Evolutionary conservation across 2,113 vertebrate genomes (phyloP), one percentile per base, ranked within the genome.

Genomic region (Andinoacara biseriatus): DNA sequence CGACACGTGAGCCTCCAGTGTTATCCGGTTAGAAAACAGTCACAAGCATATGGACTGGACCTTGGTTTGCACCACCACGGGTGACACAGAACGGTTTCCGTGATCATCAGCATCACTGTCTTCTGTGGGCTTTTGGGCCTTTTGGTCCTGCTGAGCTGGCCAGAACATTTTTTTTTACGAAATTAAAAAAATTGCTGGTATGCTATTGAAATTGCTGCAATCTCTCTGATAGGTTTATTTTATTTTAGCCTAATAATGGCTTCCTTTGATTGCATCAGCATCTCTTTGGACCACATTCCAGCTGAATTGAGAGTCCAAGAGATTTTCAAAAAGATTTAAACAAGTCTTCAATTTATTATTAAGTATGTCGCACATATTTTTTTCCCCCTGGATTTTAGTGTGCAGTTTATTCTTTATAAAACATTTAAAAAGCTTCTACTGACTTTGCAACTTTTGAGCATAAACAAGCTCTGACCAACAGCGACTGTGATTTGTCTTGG

Each of bases 401-500:
- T n/a, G 13, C 20, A 52, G 29, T 38, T 40, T n/a, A 43, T n/a
- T 46, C 17, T 60, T 58, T 58, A 57, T 38, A 22, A 58, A 58
- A 75, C 10, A 22, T 74, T 57, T 74, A 58, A 40, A 76, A 40
- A 43, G 15, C 78, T 49, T 69, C 38, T 80, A 26, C 38, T 69
- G 56, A 69, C 54, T 72, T 52, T 72, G 18, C 18, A 72, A 60
- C 40, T 9, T 60, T 22, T 49, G 56, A 35, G 56, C 52, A 10
- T 75, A 40, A 75, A 40, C n/a, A 22, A 22, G 38, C 54, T 69
- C 61, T 67, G 62, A 58, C 54, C 77, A 80, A 58, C 33, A 58
- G 54, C 38, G 22, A 46, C 54, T 80, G 62, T 29, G 62, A 80
- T 58, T 80, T 80, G 24, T 58, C 56, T 49, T 29, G 14, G 78